A percentile compares a stretch with the other conserved stretches of the same genome.
Evolutionary conservation across 2,797 vertebrate genomes (phyloP).

Genomic region (Girardinus metallicus): DNA sequence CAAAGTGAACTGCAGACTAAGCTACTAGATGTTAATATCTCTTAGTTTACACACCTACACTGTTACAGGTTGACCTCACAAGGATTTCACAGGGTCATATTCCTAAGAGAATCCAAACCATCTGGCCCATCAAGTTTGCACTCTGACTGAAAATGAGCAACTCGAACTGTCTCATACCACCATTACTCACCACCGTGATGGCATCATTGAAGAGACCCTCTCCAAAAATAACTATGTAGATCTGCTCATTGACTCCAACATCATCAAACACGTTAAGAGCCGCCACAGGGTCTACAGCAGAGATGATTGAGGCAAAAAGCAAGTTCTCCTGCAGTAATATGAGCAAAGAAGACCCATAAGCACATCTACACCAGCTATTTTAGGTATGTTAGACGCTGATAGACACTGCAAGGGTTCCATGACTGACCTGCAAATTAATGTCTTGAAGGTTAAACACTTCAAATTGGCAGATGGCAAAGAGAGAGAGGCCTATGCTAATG

Average conservation of each 20-base stretch:
- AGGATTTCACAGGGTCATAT: neutral
- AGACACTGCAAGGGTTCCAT: neutral
- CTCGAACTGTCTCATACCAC: neutral
- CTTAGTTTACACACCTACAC: neutral
- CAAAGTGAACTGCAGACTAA: neutral
- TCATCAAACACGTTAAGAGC: conserved; percentile 95
- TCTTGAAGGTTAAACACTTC: conserved; percentile 89
- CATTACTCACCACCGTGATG: conserved; percentile 92
- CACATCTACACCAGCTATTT: neutral
- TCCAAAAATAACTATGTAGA: conserved; percentile 95
- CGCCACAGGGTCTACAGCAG: conserved; percentile 94
- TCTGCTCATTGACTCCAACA: conserved; percentile 93
- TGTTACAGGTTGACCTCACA: neutral
- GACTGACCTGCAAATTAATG: conserved; percentile 82
- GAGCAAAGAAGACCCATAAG: neutral
- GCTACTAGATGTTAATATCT: neutral
- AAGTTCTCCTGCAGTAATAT: conserved; percentile 85
- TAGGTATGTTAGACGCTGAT: neutral
- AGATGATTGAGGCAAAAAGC: conserved; percentile 93
- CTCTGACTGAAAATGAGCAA: neutral
- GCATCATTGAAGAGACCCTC: conserved; percentile 96
- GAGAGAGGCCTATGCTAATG: conserved; percentile 91
- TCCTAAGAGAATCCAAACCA: neutral
- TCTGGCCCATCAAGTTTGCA: neutral
- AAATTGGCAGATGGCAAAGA: conserved; percentile 94